Evolutionary conservation across 2,797 vertebrate species (phyloP).

Genomic region (Ara ararauna): DNA sequence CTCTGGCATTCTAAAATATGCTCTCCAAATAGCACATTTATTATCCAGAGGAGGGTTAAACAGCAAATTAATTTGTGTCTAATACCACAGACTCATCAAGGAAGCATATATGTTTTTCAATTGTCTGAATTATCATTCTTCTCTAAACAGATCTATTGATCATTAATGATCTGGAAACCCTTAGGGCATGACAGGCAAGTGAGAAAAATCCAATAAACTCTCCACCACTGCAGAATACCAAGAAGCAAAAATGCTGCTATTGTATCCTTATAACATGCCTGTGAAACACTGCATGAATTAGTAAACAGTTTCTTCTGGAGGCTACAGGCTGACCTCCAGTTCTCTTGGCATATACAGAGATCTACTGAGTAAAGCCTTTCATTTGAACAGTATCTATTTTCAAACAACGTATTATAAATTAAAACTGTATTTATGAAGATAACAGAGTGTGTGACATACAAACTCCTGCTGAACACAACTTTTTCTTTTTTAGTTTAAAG

Average conservation of each 20-base stretch:
- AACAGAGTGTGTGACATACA: background rate
- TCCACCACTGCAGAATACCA: constrained; percentile 45
- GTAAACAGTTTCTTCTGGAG: constrained; percentile 13
- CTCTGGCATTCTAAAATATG: constrained; percentile 8
- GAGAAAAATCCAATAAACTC: constrained; percentile 64
- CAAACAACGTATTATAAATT: background rate
- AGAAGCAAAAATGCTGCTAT: background rate
- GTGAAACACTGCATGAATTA: constrained; percentile 39
- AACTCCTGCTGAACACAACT: background rate
- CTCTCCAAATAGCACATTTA: constrained; percentile 3
- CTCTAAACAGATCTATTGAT: constrained; percentile 64
- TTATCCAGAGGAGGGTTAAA: background rate
- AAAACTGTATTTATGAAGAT: background rate
- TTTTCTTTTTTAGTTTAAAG: background rate
- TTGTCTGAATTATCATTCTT: constrained; percentile 66
- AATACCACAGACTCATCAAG: background rate
- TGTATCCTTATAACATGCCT: background rate
- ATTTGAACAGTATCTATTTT: background rate
- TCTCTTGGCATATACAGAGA: background rate
- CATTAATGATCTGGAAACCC: constrained; percentile 69
- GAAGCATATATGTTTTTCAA: constrained; percentile 45
- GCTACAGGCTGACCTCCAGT: constrained; percentile 38
- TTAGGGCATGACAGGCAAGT: constrained; percentile 1
- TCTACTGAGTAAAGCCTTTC: background rate
- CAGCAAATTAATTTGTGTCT: constrained; percentile 9